These are phyloP conservation scores for Cheilosia urbana DNA, from an alignment of 2,888 invertebrate species.

Conservation along the genomic window DNA sequence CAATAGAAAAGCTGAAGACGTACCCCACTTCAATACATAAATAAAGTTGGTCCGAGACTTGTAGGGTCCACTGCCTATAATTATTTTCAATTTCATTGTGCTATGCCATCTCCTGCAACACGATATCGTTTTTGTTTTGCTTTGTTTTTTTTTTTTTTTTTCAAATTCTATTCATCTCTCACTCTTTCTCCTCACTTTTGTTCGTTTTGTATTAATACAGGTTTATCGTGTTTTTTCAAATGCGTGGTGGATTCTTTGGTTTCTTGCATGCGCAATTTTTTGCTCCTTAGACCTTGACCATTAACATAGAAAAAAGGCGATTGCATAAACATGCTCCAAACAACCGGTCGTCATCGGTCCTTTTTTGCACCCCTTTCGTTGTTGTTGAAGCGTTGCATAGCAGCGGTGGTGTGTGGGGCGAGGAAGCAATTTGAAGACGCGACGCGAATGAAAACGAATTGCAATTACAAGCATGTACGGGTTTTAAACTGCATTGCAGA, in stretches of 20 bases:
- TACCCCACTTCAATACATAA: neutral
- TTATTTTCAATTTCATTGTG: constrained; percentile 32
- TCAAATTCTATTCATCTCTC: constrained; percentile 9
- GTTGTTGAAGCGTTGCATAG: neutral
- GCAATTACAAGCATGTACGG: constrained; percentile 43
- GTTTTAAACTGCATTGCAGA: constrained; percentile 29
- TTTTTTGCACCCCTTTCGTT: constrained; percentile 54
- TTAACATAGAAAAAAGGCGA: constrained; percentile 80
- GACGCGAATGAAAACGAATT: constrained; percentile 58
- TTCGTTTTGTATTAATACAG: constrained; percentile 36
- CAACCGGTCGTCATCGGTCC: constrained; percentile 60
- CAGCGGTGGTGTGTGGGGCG: neutral
- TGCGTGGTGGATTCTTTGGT: constrained; percentile 43
- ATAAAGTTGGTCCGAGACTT: constrained; percentile 13
- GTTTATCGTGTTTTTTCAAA: constrained; percentile 72
- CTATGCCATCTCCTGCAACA: constrained; percentile 6
- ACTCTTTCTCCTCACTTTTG: neutral
- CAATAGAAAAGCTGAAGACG: too few species aligned
- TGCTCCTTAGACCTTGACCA: constrained; percentile 84
- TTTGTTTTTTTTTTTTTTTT: constrained; percentile 9
- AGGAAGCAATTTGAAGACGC: constrained; percentile 50
- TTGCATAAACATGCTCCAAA: constrained; percentile 72
- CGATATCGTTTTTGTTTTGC: constrained; percentile 10
- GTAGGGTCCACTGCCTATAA: neutral
- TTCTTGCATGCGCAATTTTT: constrained; percentile 71